These are phyloP conservation scores for Actinemys pallida DNA, from an alignment of 2,113 vertebrate species.

Conservation along the genomic window DNA sequence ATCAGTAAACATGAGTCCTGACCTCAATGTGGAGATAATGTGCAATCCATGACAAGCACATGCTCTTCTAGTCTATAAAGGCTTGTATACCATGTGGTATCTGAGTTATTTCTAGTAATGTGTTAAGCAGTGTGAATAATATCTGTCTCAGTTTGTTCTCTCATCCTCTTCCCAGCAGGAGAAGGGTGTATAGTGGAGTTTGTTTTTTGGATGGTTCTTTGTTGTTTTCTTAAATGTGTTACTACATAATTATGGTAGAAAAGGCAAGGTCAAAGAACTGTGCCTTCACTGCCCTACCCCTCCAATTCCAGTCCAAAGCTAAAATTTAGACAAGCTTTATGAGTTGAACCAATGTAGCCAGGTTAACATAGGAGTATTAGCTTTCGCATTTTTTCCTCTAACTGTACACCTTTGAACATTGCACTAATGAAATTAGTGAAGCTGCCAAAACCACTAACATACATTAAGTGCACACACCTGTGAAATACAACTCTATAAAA, in stretches of 20 bases:
- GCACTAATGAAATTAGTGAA: slow-evolving; percentile 4
- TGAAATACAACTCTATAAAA: slow-evolving; percentile 20
- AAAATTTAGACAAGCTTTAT: neutral
- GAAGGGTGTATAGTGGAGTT: neutral
- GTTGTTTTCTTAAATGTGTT: neutral
- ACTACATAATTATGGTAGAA: accelerated
- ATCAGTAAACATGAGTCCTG: neutral
- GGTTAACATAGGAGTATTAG: neutral
- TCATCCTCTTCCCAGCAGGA: neutral
- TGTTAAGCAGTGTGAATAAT: neutral
- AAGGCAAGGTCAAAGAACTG: neutral
- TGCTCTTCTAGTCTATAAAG: neutral
- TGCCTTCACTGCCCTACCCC: neutral
- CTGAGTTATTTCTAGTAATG: neutral
- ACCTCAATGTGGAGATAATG: neutral
- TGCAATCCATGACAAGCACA: neutral
- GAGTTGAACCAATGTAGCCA: neutral
- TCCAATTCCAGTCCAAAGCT: neutral
- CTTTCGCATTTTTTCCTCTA: neutral
- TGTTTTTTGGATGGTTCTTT: neutral
- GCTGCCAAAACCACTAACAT: slow-evolving; percentile 9
- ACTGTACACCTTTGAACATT: neutral
- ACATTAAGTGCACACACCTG: slow-evolving; percentile 23
- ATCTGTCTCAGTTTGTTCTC: neutral
- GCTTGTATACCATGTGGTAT: neutral